Base-by-base conservation (phyloP, 1,140 invertebrate species). In the Drosophila teissieri region DNA sequence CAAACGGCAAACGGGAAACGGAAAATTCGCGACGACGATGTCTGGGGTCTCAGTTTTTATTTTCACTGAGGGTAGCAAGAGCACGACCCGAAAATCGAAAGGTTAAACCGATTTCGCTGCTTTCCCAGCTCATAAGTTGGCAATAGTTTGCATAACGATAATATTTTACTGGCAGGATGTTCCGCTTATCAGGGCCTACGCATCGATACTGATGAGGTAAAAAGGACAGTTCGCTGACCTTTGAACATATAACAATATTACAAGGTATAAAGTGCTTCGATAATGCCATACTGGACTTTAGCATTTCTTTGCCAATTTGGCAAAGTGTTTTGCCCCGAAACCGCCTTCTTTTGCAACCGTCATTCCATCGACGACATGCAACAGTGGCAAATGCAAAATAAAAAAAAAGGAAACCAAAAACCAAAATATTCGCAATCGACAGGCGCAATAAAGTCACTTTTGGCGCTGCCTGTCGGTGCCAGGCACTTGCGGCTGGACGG, bases 301-400 rank as follows among this genome's bases (percentile, higher is more conserved):
- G 61, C 70, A 80, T 80, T 88, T 80, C 76, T 88, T 88, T 68
- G 70, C 83, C 83, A 88, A 88, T 88, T 88, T 88, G 76, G 60
- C 80, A 89, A 89, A 89, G 84, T 89, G 80, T 89, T 88, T 89
- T 70, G 65, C 42, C 63, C 51, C 22, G 19, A 45, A 37, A 27
- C 64, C 52, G 76, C 60, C 56, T 61, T 40, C 55, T 68, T 44
- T 44, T 45, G 48, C 48, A 51, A 12, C 54, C 48, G 42, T 52
- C 57, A 31, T 52, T 15, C 45, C 51, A 62, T 63, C 68, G 45
- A 63, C 64, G 60, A 79, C 81, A 83, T 77, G 78, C 82, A 76
- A 68, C 70, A 77, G 51, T 15, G 51, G 48, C 24, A 12, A 4
- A 27, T 40, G 36, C 42, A 44, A 31, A 44, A 34, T 19, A 40